A percentile compares a stretch with the other conserved stretches of the same genome.
phyloP scores from a whole-genome alignment of 1,140 invertebrate species.

The Orussus abietinus region DNA sequence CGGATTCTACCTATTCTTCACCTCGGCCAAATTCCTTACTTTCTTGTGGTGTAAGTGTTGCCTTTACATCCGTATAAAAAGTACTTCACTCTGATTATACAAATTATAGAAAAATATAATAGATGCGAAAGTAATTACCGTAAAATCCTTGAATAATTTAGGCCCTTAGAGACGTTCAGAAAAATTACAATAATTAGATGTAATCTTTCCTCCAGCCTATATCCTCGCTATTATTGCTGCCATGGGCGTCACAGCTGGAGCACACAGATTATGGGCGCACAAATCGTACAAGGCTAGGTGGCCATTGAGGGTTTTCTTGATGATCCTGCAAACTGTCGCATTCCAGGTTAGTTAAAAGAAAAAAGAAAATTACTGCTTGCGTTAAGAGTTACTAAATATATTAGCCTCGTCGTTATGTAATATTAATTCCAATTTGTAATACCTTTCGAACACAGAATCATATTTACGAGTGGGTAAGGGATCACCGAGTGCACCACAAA shows the following conservation, averaged over 20 bases:
- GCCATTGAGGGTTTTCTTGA: slow-evolving; percentile 71
- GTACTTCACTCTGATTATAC: no score
- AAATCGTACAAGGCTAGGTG: slow-evolving; percentile 80
- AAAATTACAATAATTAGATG: slow-evolving; percentile 8
- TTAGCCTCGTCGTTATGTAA: neutral
- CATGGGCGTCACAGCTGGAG: slow-evolving; percentile 80
- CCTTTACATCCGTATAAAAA: neutral
- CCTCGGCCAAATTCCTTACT: slow-evolving; percentile 51
- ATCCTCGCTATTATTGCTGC: slow-evolving; percentile 48
- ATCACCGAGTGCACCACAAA: slow-evolving; percentile 90
- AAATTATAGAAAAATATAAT: no score
- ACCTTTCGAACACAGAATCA: slow-evolving; percentile 61
- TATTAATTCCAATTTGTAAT: neutral
- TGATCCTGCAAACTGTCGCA: slow-evolving; percentile 72
- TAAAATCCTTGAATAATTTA: no score
- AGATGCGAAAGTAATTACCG: no score
- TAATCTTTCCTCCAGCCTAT: slow-evolving; percentile 32
- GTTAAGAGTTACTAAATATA: no score
- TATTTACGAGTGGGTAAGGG: slow-evolving; percentile 73
- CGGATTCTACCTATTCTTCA: slow-evolving; percentile 59
- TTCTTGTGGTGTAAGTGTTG: slow-evolving; percentile 55
- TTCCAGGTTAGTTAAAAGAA: slow-evolving; percentile 63
- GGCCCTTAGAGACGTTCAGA: no score
- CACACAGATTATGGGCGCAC: slow-evolving; percentile 87
- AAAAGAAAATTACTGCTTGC: slow-evolving; percentile 5